phyloP scores from a whole-genome alignment of 2,888 invertebrate genomes.

The Dermolepida albohirtum region DNA sequence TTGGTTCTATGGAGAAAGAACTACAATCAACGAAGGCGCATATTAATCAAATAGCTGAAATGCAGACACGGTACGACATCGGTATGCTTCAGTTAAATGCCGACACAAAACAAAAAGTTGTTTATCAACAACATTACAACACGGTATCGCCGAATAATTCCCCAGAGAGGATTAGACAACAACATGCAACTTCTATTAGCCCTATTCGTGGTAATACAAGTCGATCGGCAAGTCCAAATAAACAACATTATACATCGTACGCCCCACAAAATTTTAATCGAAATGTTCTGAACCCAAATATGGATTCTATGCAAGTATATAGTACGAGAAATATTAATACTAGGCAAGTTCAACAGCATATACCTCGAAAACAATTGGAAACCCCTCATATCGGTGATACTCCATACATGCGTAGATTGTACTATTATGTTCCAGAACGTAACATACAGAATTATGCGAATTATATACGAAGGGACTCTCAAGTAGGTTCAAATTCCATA shows the following conservation, averaged over 20 bases:
- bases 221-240: not conserved
- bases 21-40: constrained; percentile 60
- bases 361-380: constrained; percentile 5
- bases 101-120: constrained; percentile 2
- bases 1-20: constrained; percentile 60
- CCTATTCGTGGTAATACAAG: not conserved
- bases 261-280: not conserved
- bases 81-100: constrained; percentile 39
- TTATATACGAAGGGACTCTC: constrained; percentile 22
- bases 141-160: not conserved
- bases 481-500: constrained; percentile 17
- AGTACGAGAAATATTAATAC: too few relatives aligned
- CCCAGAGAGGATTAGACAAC: not conserved
- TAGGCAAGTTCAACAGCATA: too few relatives aligned
- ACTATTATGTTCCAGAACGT: constrained; percentile 38
- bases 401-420: constrained; percentile 16
- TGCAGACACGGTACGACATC: constrained; percentile 59
- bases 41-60: constrained; percentile 57
- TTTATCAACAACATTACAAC: not conserved
- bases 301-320: too few relatives aligned
- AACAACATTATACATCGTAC: not conserved
- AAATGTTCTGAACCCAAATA: not conserved
- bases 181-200: too few relatives aligned
- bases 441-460: constrained; percentile 32
- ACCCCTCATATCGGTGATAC: constrained; percentile 13